A percentile compares a stretch with the other conserved stretches of the same genome.
Conservation (phyloP, 2,797 vertebrate genomes). For the Argya squamiceps region DNA sequence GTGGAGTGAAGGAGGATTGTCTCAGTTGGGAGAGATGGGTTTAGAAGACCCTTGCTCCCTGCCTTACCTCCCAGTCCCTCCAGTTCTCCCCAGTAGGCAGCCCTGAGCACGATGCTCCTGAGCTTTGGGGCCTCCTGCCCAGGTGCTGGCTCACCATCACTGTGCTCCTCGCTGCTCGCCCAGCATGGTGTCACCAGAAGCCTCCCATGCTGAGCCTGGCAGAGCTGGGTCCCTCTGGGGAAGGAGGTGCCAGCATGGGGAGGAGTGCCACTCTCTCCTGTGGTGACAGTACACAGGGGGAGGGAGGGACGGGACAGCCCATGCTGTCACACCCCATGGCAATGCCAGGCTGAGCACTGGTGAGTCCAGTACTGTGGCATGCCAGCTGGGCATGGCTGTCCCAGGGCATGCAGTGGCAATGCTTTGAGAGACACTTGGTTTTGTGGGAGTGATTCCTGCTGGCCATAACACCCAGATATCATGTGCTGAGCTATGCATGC, state of each 20-base stretch:
- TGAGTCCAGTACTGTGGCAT: rapidly evolving
- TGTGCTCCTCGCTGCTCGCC: rapidly evolving
- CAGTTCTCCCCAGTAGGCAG: rapidly evolving
- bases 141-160: background rate
- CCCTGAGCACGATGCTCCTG: rapidly evolving
- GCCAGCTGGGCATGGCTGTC: background rate
- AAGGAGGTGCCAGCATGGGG: background rate
- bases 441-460: background rate
- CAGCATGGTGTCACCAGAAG: background rate
- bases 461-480: rapidly evolving
- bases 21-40: background rate
- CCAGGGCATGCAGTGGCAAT: background rate
- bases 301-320: background rate
- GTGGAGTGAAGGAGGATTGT: background rate
- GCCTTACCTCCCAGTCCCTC: background rate
- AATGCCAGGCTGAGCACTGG: background rate
- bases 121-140: background rate
- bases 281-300: background rate
- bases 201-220: rapidly evolving
- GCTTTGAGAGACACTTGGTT: background rate
- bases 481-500: rapidly evolving
- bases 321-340: rapidly evolving
- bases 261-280: background rate
- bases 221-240: background rate
- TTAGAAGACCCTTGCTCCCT: background rate